Conservation (phyloP, 2,797 vertebrate species). For the Sebastes vulpes region DNA sequence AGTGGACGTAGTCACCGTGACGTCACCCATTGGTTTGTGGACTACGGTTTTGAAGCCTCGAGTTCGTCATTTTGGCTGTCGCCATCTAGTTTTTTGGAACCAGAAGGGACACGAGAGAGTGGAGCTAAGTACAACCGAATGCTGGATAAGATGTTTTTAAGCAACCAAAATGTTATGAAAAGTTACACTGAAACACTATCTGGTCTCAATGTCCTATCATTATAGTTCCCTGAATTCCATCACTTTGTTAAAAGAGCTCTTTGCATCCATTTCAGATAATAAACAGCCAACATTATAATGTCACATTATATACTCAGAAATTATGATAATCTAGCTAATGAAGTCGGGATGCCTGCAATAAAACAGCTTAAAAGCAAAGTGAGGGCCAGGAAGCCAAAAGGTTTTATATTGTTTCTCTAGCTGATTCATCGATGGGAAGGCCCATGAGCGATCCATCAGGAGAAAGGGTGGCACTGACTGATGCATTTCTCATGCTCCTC, state of each 20-base stretch:
- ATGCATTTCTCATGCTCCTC: slow-evolving; percentile 64
- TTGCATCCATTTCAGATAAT: slow-evolving; percentile 20
- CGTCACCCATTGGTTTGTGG: too few relatives aligned
- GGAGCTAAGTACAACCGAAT: too few relatives aligned
- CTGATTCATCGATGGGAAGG: slow-evolving; percentile 58
- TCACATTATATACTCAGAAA: slow-evolving; percentile 42
- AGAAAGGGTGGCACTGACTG: slow-evolving; percentile 59
- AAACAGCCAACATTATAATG: slow-evolving; percentile 35
- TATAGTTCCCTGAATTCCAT: slow-evolving; percentile 37
- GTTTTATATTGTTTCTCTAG: slow-evolving; percentile 60
- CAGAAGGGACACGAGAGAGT: too few relatives aligned
- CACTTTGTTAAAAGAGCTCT: slow-evolving; percentile 39
- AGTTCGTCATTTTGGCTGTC: too few relatives aligned
- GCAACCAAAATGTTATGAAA: too few relatives aligned
- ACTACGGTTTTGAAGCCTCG: too few relatives aligned
- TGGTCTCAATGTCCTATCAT: slow-evolving; percentile 34
- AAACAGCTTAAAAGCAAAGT: slow-evolving; percentile 34
- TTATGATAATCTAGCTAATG: slow-evolving; percentile 40
- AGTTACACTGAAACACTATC: too few relatives aligned
- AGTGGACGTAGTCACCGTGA: too few relatives aligned
- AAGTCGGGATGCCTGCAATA: slow-evolving; percentile 23
- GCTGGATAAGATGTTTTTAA: too few relatives aligned
- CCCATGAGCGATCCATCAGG: slow-evolving; percentile 65
- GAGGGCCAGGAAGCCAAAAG: slow-evolving; percentile 38
- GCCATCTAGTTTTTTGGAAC: too few relatives aligned